A percentile compares a stretch with the other conserved stretches of the same genome.
Evolutionary conservation across 2,113 vertebrate species (phyloP).

Genomic region (Puffinus mauretanicus): DNA sequence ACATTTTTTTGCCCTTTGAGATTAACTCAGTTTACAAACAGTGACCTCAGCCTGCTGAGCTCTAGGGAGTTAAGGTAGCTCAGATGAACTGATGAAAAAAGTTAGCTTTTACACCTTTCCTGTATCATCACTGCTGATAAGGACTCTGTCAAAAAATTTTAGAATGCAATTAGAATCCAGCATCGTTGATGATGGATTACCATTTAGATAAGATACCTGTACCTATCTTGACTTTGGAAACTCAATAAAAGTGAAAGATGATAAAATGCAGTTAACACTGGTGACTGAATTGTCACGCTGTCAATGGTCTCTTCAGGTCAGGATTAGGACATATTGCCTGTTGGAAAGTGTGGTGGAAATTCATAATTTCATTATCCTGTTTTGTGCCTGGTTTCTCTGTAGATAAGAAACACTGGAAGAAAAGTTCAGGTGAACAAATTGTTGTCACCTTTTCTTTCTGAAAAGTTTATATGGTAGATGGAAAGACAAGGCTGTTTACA

Average conservation of each 20-base stretch:
- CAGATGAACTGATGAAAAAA: background rate
- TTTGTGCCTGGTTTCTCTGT: background rate
- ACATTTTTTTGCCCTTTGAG: background rate
- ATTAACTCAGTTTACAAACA: background rate
- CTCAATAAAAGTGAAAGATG: background rate
- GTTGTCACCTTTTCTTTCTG: background rate
- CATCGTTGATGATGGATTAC: background rate
- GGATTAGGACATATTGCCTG: background rate
- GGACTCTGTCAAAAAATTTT: background rate
- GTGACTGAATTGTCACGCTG: background rate
- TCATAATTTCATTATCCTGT: background rate
- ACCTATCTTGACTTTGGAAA: background rate
- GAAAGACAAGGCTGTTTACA: background rate
- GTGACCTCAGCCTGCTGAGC: background rate
- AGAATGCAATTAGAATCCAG: background rate
- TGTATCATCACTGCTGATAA: background rate
- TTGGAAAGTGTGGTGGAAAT: background rate
- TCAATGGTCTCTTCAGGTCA: background rate
- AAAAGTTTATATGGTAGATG: background rate
- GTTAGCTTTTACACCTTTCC: background rate
- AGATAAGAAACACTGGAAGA: background rate
- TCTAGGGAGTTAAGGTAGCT: background rate
- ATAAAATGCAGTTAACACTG: background rate
- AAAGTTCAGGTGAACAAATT: background rate
- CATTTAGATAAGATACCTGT: background rate